A percentile compares a stretch with the other conserved stretches of the same genome.
phyloP scores from a whole-genome alignment of 2,113 vertebrate genomes.

The Sterrhoptilus dennistouni region DNA sequence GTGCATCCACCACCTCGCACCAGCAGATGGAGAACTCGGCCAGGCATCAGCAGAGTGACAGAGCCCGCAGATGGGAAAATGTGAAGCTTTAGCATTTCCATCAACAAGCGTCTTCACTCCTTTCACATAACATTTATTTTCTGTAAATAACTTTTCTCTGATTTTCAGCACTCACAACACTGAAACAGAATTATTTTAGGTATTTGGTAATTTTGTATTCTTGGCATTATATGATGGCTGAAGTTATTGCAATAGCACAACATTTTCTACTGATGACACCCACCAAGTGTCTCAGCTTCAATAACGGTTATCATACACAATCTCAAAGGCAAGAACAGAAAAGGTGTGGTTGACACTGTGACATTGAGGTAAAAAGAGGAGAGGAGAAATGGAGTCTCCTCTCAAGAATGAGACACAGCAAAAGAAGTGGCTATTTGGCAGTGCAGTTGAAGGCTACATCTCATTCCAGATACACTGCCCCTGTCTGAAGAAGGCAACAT shows the following conservation, averaged over 20 bases:
- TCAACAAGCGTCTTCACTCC: background rate
- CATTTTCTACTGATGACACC: background rate
- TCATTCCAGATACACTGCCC: background rate
- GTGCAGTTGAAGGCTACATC: fast-evolving
- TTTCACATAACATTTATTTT: background rate
- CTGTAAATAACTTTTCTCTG: background rate
- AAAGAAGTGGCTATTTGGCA: background rate
- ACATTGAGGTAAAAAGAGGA: fast-evolving
- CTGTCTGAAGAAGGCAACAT: background rate
- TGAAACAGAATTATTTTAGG: background rate
- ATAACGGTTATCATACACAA: background rate
- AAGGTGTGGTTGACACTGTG: background rate
- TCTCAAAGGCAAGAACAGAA: background rate
- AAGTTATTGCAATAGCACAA: background rate
- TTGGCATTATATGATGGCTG: background rate
- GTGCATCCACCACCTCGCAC: background rate
- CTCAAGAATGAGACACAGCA: background rate
- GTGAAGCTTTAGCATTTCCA: background rate
- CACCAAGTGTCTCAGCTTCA: background rate
- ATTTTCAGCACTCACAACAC: background rate
- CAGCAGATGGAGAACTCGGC: constrained; percentile 54
- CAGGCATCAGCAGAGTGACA: fast-evolving
- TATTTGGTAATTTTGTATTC: background rate
- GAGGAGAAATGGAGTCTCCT: background rate
- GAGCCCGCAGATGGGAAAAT: fast-evolving